A percentile compares a stretch with the other conserved stretches of the same genome.
These are phyloP conservation scores for Hesperophylax magnus DNA, from an alignment of 1,140 invertebrate species.

Conservation along the genomic window DNA sequence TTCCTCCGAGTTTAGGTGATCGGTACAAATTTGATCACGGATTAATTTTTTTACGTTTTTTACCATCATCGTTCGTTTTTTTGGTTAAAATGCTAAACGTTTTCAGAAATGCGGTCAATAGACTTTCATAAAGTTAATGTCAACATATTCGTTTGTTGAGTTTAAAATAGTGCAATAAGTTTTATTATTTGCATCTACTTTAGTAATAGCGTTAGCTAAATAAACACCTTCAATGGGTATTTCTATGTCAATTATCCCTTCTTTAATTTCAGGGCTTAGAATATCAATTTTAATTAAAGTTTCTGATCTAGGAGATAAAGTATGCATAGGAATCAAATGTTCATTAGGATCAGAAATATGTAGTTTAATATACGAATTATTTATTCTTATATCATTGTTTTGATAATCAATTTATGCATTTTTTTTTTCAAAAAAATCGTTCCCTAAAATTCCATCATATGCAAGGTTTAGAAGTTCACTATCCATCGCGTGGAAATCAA, in stretches of 20 bases:
- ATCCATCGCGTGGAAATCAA: background rate
- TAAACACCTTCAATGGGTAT: too few relatives aligned
- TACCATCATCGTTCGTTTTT: background rate
- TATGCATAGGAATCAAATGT: background rate
- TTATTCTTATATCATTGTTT: background rate
- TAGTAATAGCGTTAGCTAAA: too few relatives aligned
- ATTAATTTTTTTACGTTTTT: too few relatives aligned
- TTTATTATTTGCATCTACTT: too few relatives aligned
- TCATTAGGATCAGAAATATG: background rate
- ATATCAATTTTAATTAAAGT: background rate
- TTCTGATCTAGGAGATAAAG: slow-evolving; percentile 5
- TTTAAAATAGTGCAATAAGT: too few relatives aligned
- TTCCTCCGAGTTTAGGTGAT: too few relatives aligned
- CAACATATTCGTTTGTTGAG: background rate
- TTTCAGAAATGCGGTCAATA: background rate
- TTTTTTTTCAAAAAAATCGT: background rate
- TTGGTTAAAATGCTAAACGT: background rate
- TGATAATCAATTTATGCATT: background rate
- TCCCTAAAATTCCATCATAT: background rate
- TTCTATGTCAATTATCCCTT: too few relatives aligned
- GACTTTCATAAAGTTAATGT: background rate
- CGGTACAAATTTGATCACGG: too few relatives aligned
- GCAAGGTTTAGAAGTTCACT: background rate
- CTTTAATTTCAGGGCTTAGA: background rate
- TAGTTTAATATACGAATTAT: background rate